Conservation (phyloP, 2,113 vertebrate species). For the Pelvicachromis taeniatus region DNA sequence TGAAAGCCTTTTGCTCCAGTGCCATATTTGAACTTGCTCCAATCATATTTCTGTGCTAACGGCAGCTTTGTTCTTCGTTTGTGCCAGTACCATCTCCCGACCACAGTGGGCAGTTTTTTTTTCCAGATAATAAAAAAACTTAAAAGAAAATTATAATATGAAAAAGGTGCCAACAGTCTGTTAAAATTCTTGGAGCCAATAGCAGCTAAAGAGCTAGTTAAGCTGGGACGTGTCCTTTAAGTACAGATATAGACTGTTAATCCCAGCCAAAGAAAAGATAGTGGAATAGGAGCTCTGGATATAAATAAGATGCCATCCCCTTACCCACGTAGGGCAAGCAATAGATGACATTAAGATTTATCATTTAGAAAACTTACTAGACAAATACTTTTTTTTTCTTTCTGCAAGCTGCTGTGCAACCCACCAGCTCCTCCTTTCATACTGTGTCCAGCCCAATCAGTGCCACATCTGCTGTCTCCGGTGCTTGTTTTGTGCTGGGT, state of each 20-base stretch:
- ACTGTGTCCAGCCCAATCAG: not conserved
- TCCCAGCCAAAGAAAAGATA: not conserved
- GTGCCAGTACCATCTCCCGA: not conserved
- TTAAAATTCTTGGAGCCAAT: not conserved
- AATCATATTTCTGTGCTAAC: not conserved
- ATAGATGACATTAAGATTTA: not conserved
- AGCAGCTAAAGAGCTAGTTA: not conserved
- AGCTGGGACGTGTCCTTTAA: not conserved
- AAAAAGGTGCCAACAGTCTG: not conserved
- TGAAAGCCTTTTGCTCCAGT: not conserved
- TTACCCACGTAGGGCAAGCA: not conserved
- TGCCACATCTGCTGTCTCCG: not conserved
- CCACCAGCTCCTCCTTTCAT: not conserved
- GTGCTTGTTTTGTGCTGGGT: not conserved
- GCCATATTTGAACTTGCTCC: not conserved
- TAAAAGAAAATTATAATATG: not conserved
- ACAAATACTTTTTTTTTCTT: not conserved
- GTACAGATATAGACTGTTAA: not conserved
- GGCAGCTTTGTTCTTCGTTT: not conserved
- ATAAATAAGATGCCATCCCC: not conserved
- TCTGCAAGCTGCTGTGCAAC: not conserved
- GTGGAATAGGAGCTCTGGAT: not conserved
- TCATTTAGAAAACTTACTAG: not conserved
- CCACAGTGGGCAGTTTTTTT: not conserved
- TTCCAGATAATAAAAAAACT: not conserved